Conservation (phyloP, 1,140 invertebrate genomes). For the Calliopsis andreniformis region DNA sequence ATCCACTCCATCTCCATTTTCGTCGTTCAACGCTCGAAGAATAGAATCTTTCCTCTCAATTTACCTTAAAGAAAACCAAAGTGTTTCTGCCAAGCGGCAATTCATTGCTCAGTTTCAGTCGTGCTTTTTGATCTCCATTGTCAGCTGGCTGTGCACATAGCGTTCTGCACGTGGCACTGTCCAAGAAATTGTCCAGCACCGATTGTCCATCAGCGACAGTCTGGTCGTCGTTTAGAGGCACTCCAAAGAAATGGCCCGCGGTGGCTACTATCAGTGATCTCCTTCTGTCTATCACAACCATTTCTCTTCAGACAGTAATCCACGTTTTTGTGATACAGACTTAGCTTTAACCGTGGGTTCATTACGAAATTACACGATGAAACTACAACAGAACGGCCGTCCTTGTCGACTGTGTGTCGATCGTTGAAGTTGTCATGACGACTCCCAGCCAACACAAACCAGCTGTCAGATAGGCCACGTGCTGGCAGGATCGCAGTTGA, state of each 20-base stretch:
- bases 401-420: slow-evolving; percentile 20
- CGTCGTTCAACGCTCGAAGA: too few relatives aligned
- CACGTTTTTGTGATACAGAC: not conserved
- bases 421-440: slow-evolving; percentile 54
- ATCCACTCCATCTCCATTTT: not conserved
- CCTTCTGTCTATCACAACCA: slow-evolving; percentile 73
- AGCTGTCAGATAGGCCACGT: slow-evolving; percentile 39
- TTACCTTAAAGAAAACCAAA: slow-evolving; percentile 79
- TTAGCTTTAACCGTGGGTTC: not conserved
- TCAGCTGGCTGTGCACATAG: slow-evolving; percentile 66
- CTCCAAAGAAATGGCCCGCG: slow-evolving; percentile 74
- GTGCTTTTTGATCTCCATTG: slow-evolving; percentile 19
- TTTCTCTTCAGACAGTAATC: slow-evolving; percentile 45
- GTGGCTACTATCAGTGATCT: slow-evolving; percentile 72
- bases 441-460: slow-evolving; percentile 39
- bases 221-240: slow-evolving; percentile 48
- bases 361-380: not conserved
- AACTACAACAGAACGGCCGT: not conserved
- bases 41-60: too few relatives aligned
- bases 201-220: slow-evolving; percentile 53
- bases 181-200: slow-evolving; percentile 73
- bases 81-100: slow-evolving; percentile 68
- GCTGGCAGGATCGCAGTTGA: not conserved
- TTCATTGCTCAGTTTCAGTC: slow-evolving; percentile 69
- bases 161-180: slow-evolving; percentile 69